phyloP scores from a whole-genome alignment of 2,888 invertebrate genomes.

The Invenusta paracnida region DNA sequence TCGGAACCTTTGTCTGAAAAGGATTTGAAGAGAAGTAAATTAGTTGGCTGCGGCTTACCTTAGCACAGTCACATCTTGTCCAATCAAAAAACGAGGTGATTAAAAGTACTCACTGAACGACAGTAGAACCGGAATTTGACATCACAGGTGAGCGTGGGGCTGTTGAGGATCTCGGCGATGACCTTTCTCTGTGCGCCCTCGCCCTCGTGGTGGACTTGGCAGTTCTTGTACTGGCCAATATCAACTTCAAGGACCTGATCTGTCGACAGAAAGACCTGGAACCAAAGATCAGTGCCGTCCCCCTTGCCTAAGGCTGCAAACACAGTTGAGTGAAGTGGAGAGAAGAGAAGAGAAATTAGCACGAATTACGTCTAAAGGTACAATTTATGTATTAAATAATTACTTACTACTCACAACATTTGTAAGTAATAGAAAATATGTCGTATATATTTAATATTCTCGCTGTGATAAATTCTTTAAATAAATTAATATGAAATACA shows the following conservation, averaged over 20 bases:
- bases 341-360: not conserved
- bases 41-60: not conserved
- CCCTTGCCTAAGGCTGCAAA: conserved; percentile 60
- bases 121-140: conserved; percentile 61
- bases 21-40: not conserved
- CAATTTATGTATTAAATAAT: no score
- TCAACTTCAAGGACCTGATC: conserved; percentile 56
- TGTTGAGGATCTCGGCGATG: no score
- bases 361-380: no score
- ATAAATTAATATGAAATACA: no score
- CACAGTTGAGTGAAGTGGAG: not conserved
- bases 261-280: conserved; percentile 55
- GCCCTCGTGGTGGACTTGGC: no score
- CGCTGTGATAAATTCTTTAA: no score
- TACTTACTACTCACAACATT: no score
- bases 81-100: no score
- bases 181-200: no score
- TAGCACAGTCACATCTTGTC: not conserved
- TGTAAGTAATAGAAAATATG: no score
- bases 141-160: no score
- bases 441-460: no score
- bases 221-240: conserved; percentile 57
- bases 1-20: conserved; percentile 59
- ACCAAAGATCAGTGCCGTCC: conserved; percentile 61
- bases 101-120: conserved; percentile 14